Evolutionary conservation across 2,113 vertebrate genomes (phyloP), one percentile per base, ranked within the genome.

Genomic region (Phrynosoma platyrhinos): DNA sequence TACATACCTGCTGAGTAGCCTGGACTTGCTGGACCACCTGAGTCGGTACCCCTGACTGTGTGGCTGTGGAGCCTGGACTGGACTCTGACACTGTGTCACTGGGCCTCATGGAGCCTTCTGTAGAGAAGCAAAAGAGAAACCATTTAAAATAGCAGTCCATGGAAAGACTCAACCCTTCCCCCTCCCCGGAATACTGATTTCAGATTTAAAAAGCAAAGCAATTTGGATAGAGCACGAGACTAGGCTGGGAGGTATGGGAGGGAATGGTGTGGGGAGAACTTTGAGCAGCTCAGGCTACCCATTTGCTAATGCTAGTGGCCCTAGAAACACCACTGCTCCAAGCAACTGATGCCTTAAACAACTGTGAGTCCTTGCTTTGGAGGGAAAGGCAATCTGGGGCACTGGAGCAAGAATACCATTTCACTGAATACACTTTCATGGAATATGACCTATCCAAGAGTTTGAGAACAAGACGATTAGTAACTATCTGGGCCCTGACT

Each of bases 11-110:
- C 91, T 97, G 95, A 47, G 96, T 95, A 32, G 96, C 96, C 92
- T 98, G 98, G 89, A 97, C 97, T 88, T 98, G 97, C 85, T 98
- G 98, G 32, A 98, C 98, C 91, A 98, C 98, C 92, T 98, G 98
- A 52, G 98, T 97, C 1, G 98, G 98, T 68, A 98, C 97, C 20
- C 96, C 96, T 0, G 97, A 96, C 95, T 98, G 98, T 83, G 98
- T 96, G 75, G 97, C 97, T 5, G 98, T 96, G 9, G 97, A 96
- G 47, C 97, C 96, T 0, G 98, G 97, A 91, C 97, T 98, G 91
- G 98, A 97, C 92, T 98, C 98, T 0, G 98, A 98, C 89, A 97
- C 95, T 0, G 98, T 98, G 93, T 98, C 98, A 3, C 95, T 98
- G 87, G 98, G 97, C 91, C 98, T 97, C 94, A 97, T 95, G 76